phyloP scores from a whole-genome alignment of 1,140 invertebrate genomes.

The Caenorhabditis inopinata region DNA sequence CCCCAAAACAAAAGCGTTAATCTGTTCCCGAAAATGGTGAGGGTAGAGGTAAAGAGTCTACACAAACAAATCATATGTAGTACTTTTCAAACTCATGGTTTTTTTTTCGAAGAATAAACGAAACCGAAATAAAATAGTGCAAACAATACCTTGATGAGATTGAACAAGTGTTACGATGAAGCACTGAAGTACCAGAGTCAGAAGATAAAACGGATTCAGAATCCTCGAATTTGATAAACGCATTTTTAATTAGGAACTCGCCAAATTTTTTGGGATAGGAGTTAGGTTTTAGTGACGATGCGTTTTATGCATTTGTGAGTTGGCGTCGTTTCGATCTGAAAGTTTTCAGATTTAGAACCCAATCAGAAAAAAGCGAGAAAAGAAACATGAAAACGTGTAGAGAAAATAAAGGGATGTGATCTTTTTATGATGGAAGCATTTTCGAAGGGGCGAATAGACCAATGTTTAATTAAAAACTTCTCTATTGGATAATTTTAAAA shows the following conservation, averaged over 20 bases:
- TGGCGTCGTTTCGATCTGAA: neutral
- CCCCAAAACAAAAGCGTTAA: neutral
- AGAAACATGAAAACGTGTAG: too few relatives aligned
- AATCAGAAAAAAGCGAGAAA: neutral
- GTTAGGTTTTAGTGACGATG: neutral
- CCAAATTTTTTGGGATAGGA: neutral
- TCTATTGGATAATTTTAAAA: too few relatives aligned
- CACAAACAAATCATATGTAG: too few relatives aligned
- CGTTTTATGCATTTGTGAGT: neutral
- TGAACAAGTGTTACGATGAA: neutral
- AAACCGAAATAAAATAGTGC: too few relatives aligned
- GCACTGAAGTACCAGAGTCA: neutral
- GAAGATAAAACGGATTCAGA: neutral
- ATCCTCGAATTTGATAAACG: conserved; percentile 3
- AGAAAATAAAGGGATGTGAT: too few relatives aligned
- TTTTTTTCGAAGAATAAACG: too few relatives aligned
- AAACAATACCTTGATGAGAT: conserved; percentile 11
- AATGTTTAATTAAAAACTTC: too few relatives aligned
- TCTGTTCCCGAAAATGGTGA: neutral
- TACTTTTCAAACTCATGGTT: too few relatives aligned
- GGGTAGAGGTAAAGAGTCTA: too few relatives aligned
- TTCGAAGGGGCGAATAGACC: too few relatives aligned
- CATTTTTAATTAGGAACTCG: neutral
- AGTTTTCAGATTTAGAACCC: neutral
- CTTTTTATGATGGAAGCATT: too few relatives aligned